A percentile compares a stretch with the other conserved stretches of the same genome.
These are phyloP conservation scores for Megaptera novaeangliae DNA, from an alignment of 2,113 vertebrate genomes.

Conservation along the genomic window DNA sequence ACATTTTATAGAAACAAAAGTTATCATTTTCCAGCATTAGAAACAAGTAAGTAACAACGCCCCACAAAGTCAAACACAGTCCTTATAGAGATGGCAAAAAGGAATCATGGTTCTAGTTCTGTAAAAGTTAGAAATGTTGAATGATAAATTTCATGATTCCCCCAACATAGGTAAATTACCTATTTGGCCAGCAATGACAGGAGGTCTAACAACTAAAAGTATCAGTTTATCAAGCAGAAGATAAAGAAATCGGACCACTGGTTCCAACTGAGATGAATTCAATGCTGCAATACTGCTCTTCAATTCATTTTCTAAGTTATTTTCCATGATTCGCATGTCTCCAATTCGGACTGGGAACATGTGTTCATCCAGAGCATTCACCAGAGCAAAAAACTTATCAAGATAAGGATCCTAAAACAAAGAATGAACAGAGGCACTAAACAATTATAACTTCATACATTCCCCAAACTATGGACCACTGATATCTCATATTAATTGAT, in stretches of 20 bases:
- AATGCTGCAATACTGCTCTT: conserved; percentile 95
- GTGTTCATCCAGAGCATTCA: conserved; percentile 98
- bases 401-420: conserved; percentile 92
- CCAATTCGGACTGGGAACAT: conserved; percentile 98
- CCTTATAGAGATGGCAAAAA: not conserved
- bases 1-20: conserved; percentile 10
- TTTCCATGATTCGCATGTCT: conserved; percentile 99
- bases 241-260: conserved; percentile 97
- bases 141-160: conserved; percentile 66
- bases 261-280: conserved; percentile 95
- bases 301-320: conserved; percentile 96
- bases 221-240: conserved; percentile 98
- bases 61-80: not conserved
- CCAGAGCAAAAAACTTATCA: conserved; percentile 98
- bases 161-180: conserved; percentile 84
- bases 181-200: conserved; percentile 98
- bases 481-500: not conserved
- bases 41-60: not conserved
- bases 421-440: conserved; percentile 13
- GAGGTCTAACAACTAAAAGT: conserved; percentile 94
- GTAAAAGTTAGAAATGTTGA: conserved; percentile 69
- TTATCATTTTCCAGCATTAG: not conserved
- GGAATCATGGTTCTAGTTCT: not conserved
- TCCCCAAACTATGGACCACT: not conserved
- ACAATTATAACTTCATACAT: not conserved